Evolutionary conservation across 35 echinoderm and acorn worm species (phyloP), one percentile per base, ranked within the genome.

Genomic region (Eucidaris tribuloides): DNA sequence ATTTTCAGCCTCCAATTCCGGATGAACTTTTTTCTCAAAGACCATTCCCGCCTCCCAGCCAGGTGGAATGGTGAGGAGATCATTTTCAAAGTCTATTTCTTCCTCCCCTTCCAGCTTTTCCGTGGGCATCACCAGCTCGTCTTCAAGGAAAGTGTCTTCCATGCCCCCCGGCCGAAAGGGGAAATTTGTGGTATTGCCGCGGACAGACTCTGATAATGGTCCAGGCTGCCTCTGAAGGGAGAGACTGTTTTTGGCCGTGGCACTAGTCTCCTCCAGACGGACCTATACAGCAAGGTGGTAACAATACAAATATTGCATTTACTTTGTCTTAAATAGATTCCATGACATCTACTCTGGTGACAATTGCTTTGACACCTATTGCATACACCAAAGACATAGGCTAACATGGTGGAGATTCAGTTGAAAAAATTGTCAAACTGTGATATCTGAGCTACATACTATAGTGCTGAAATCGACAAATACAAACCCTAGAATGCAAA

Each of bases 101-200:
- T 87, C 28, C 29, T 22, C 86, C 46, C 79, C 86, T 34, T 93
- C 71, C 15, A 58, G 29, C 32, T 83, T 77, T 17, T 65, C 64
- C 29, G 83, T 22, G 27, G 83, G 58, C 37, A 54, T 70, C n/a
- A 79, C 83, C 3, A 76, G 36, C 1, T 78, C 52, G 2, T 85
- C 84, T 27, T 91, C 89, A 9, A 99, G 83, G 68, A 74, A 74
- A n/a, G n/a, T 96, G 15, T 92, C 90, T 68, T 89, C 90, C n/a
- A 99, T 81, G 1, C 96, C 96, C n/a, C 96, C 96, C 25, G 96
- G 96, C 87, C 81, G 83, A 68, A 99, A 99, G 33, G 96, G 96
- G 62, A 86, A 93, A 61, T 93, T 99, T 15, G 96, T 92, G 52
- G 91, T 93, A 45, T 79, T 93, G 3, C 96, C 96, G 55, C 91